Conservation (phyloP, 2,888 invertebrate genomes). For the Iselma pallidipennis region DNA sequence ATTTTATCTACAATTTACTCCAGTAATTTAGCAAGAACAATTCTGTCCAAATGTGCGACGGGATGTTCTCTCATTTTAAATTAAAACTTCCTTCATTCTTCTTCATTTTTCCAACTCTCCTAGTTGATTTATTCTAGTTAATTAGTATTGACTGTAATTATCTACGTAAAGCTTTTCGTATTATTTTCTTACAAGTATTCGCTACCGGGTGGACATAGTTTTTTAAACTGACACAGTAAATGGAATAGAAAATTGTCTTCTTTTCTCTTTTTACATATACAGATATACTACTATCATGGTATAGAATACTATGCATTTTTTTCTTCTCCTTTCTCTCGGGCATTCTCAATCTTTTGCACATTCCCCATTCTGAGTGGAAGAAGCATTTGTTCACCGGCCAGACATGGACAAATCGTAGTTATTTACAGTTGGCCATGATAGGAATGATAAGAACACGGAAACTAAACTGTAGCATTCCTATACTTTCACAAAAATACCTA, state of each 20-base stretch:
- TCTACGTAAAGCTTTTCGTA: slow-evolving; percentile 49
- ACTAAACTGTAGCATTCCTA: background rate
- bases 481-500: slow-evolving; percentile 25
- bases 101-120: slow-evolving; percentile 44
- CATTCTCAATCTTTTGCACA: slow-evolving; percentile 56
- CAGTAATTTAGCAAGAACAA: slow-evolving; percentile 39
- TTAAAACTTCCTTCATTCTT: slow-evolving; percentile 46
- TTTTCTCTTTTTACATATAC: slow-evolving; percentile 42
- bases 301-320: slow-evolving; percentile 56
- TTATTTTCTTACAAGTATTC: slow-evolving; percentile 39
- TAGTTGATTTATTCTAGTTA: slow-evolving; percentile 53
- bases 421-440: slow-evolving; percentile 56
- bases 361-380: slow-evolving; percentile 48
- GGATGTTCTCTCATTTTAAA: slow-evolving; percentile 40
- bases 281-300: too few species aligned
- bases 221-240: slow-evolving; percentile 54
- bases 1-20: too few species aligned
- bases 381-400: slow-evolving; percentile 50
- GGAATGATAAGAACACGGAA: slow-evolving; percentile 44
- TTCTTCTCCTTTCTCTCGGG: slow-evolving; percentile 41
- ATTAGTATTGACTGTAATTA: slow-evolving; percentile 56
- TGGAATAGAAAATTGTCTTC: slow-evolving; percentile 59
- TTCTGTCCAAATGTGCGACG: slow-evolving; percentile 26
- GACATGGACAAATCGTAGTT: slow-evolving; percentile 58
- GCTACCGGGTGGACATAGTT: slow-evolving; percentile 45